Base-by-base conservation (phyloP, 2,888 invertebrate species). In the Acronicta psi region DNA sequence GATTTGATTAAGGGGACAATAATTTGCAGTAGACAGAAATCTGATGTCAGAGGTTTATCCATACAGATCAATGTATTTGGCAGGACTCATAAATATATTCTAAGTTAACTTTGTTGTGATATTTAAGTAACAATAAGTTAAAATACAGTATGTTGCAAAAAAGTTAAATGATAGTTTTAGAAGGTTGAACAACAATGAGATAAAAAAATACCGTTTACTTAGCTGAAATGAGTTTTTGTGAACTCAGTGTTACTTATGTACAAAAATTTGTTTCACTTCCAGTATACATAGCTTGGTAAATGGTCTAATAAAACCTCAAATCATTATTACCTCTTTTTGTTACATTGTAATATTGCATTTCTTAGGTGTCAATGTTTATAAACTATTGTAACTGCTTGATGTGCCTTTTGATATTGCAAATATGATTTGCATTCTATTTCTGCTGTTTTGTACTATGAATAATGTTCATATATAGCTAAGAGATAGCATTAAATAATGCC, bases 41-140 rank as follows among this genome's bases (percentile, higher is more conserved):
- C 96, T 73, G 97, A 98, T 89, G 95, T 96, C 0, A 93, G 98
- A 75, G 97, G 97, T 18, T 88, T 98, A 37, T 95, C 96, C 38
- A 95, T 98, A 47, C 95, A 95, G 60, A 95, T 98, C 65, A 94
- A 95, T 79, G 91, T 96, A 64, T 95, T 95, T 83, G 95, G 95
- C 47, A 95, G 95, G 77, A 94, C 80, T 75, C 95, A 95, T 82
- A 95, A 95, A 68, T 97, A 96, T 87, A 94, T 95, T 79, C 89
- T 97, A 74, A 96, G 95, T 87, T 96, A 94, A 94, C 69, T 57
- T 56, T 31, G 6, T 59, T 54, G 13, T 58, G 40, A 66, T 70
- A 53, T 20, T 10, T 20, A 20, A 37, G 20, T 20, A 20, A 20
- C 20, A 20, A 20, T 23, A 23, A 29, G 29, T 29, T 29, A 11